These are phyloP conservation scores for Dipodomys ordii DNA, from an alignment of 2,113 vertebrate species.

Conservation along the genomic window DNA sequence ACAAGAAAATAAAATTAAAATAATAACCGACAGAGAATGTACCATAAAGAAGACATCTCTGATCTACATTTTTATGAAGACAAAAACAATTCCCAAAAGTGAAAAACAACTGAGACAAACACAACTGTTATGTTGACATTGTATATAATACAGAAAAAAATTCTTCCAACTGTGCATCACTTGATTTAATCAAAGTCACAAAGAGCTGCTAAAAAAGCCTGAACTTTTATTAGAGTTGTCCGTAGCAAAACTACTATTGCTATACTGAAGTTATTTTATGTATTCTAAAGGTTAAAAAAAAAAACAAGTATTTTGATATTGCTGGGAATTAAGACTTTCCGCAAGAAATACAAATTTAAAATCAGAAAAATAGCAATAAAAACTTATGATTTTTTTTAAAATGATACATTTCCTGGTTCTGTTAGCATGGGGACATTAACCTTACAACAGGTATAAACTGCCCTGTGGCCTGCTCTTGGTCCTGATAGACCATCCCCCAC, in stretches of 20 bases:
- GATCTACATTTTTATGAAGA: neutral
- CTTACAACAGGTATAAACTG: neutral
- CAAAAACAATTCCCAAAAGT: neutral
- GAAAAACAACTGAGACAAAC: neutral
- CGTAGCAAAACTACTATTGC: neutral
- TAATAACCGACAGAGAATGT: neutral
- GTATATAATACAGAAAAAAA: neutral
- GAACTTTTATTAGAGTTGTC: neutral
- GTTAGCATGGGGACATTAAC: neutral
- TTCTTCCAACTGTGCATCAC: neutral
- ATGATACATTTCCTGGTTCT: neutral
- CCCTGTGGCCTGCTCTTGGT: neutral
- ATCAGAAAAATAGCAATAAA: neutral
- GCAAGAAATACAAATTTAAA: neutral
- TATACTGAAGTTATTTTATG: neutral
- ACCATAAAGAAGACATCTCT: neutral
- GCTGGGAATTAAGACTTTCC: neutral
- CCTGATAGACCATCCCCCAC: neutral
- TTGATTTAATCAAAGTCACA: neutral
- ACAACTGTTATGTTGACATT: neutral
- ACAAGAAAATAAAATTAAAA: slow-evolving; percentile 10
- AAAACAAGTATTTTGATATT: neutral
- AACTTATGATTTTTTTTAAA: neutral
- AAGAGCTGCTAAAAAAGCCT: neutral
- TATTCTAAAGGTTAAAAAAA: neutral